phyloP scores from a whole-genome alignment of 1,140 invertebrate genomes.

The silkworm (Bombyx mori) region ASM3026992v2 NC_085108.1:3399001-3399500 shows the following conservation, averaged over 20 bases:
- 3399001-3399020: slow-evolving; percentile 73
- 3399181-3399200: slow-evolving; percentile 97
- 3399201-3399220: slow-evolving; percentile 81
- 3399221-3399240: slow-evolving; percentile 64
- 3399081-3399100: slow-evolving; percentile 73
- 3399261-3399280: neutral
- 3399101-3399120: slow-evolving; percentile 72
- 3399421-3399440: no score
- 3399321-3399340: no score
- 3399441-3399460: no score
- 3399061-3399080: slow-evolving; percentile 71
- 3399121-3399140: slow-evolving; percentile 79
- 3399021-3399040: slow-evolving; percentile 40
- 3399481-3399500: no score
- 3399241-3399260: slow-evolving; percentile 3
- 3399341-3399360: no score
- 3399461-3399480: no score
- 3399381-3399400: no score
- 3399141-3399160: slow-evolving; percentile 84
- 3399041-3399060: slow-evolving; percentile 35
- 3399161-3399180: slow-evolving; percentile 85
- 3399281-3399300: no score
- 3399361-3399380: no score
- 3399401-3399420: no score
- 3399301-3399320: no score